A percentile compares a stretch with the other conserved stretches of the same genome.
Evolutionary conservation across 2,797 vertebrate species (phyloP).

Genomic region (Sphaeramia orbicularis): DNA sequence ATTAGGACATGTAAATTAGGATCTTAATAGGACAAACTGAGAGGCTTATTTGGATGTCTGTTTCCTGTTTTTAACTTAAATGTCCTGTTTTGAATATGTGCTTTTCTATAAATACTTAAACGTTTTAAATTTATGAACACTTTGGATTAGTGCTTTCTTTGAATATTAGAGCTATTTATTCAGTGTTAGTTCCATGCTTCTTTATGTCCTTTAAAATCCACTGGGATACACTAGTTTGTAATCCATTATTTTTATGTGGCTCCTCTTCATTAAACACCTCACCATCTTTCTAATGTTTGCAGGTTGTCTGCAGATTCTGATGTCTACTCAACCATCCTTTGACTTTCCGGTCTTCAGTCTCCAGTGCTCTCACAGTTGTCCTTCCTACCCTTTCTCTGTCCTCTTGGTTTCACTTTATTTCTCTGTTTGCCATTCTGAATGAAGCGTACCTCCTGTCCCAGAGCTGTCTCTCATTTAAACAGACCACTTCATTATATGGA

Average conservation of each 20-base stretch:
- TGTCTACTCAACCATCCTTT: neutral
- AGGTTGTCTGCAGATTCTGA: slow-evolving; percentile 14
- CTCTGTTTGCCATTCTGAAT: slow-evolving; percentile 57
- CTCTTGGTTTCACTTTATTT: slow-evolving; percentile 33
- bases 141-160: neutral
- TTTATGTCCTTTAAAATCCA: slow-evolving; percentile 7
- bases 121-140: neutral
- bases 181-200: no score
- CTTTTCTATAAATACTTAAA: neutral
- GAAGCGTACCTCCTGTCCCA: slow-evolving; percentile 50
- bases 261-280: slow-evolving; percentile 11
- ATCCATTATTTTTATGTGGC: slow-evolving; percentile 12
- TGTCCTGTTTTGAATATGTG: neutral
- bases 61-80: neutral
- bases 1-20: slow-evolving; percentile 19
- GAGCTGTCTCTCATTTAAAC: slow-evolving; percentile 66
- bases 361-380: neutral
- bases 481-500: slow-evolving; percentile 64
- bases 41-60: neutral
- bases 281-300: slow-evolving; percentile 25
- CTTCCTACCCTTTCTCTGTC: slow-evolving; percentile 17
- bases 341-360: neutral
- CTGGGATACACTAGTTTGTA: slow-evolving; percentile 14
- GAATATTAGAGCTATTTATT: no score
- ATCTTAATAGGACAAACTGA: neutral